Base-by-base conservation (phyloP, 2,888 invertebrate genomes). In the Acronicta aceris region DNA sequence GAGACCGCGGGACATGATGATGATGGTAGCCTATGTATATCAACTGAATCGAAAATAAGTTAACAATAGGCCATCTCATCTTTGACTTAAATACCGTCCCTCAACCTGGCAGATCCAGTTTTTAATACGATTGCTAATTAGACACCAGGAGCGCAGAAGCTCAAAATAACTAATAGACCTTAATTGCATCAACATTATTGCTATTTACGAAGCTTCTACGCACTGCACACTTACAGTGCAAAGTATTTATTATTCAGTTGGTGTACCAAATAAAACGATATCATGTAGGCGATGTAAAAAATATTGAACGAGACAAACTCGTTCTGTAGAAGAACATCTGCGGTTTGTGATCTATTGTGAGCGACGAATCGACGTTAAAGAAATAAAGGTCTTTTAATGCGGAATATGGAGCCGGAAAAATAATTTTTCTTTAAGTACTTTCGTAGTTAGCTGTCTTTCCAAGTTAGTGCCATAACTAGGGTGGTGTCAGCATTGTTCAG, bases 201-300 rank as follows among this genome's bases (percentile, higher is more conserved):
- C 36, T 27, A 33, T 33, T n/a, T 17, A 42, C 1, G 33, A 53
- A 30, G 12, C 33, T 38, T 12, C 10, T 58, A 50, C 50, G 21
- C 21, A 4, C n/a, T 40, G 8, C 16, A 8, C 47, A 42, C 38
- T 54, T 51, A 46, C 72, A 10, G 27, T 38, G 41, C 30, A 16
- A n/a, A 45, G 16, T 54, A 38, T 10, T 71, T 71, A 45, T 30
- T 69, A 74, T 74, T 59, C 71, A 69, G 41, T 2, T 8, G 36
- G 40, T 25, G 71, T 46, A 38, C 54, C 42, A 48, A 59, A 74
- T 58, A 69, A 55, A 12, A 0, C 52, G 52, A 54, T 74, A 65
- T 71, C 74, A 55, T 68, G 33, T 55, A 58, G 43, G 42, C 7
- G 0, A 21, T 10, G 45, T 41, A 71, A 71, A 71, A 74, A 71